Evolutionary conservation across 2,113 vertebrate genomes (phyloP).

Genomic region (Phyllostomus hastatus): DNA sequence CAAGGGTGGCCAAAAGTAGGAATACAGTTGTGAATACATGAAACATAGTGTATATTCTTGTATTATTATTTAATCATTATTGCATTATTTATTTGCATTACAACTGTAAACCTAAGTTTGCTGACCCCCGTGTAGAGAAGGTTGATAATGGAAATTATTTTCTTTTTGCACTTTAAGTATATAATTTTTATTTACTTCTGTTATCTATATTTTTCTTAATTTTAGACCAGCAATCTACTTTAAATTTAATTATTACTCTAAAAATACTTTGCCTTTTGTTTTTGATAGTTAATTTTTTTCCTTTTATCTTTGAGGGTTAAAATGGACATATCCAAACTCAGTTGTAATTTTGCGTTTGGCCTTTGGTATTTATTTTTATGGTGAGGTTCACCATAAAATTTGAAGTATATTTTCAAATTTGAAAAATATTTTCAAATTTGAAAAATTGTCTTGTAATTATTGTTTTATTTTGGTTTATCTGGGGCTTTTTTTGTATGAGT

Average conservation of each 20-base stretch:
- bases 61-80: too few species aligned
- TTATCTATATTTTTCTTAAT: not conserved
- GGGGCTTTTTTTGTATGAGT: not conserved
- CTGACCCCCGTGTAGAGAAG: not conserved
- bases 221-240: too few species aligned
- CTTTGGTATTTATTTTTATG: not conserved
- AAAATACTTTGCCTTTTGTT: too few species aligned
- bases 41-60: too few species aligned
- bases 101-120: too few species aligned
- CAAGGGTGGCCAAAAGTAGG: too few species aligned
- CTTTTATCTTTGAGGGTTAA: too few species aligned
- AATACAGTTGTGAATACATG: too few species aligned
- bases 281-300: too few species aligned
- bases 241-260: too few species aligned
- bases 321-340: not conserved
- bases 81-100: too few species aligned
- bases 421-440: not conserved
- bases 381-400: too few species aligned
- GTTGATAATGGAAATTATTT: not conserved
- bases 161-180: not conserved
- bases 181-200: not conserved
- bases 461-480: not conserved
- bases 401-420: not conserved
- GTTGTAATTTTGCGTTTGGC: not conserved
- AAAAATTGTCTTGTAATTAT: not conserved